Percentiles rank a stretch among this genome's conserved stretches.
These are phyloP conservation scores for Thelaira solivaga DNA, from an alignment of 2,888 invertebrate genomes.

Conservation along the genomic window DNA sequence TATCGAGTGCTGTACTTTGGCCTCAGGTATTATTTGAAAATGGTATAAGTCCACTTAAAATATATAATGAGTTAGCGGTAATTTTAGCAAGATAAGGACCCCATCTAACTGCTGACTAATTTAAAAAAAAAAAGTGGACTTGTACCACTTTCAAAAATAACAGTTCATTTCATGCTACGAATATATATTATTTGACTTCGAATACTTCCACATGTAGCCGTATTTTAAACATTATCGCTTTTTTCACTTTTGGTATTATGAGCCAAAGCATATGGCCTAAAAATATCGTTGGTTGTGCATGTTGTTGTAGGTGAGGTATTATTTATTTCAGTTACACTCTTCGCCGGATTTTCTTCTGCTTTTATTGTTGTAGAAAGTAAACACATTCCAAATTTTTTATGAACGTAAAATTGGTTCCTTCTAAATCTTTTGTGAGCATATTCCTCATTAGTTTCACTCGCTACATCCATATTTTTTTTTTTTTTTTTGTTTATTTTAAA, in stretches of 20 bases:
- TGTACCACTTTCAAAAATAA: no score
- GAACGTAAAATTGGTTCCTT: constrained; percentile 20
- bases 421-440: constrained; percentile 33
- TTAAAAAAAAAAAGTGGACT: no score
- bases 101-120: no score
- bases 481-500: no score
- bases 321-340: not conserved
- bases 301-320: not conserved
- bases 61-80: no score
- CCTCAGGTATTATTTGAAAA: no score
- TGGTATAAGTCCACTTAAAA: no score
- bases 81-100: no score
- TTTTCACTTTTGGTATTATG: not conserved
- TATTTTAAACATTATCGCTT: not conserved
- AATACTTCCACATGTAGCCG: no score
- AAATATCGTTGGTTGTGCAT: not conserved
- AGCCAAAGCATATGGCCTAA: constrained; percentile 36
- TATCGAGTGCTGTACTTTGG: no score
- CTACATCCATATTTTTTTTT: constrained; percentile 2
- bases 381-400: constrained; percentile 41
- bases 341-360: not conserved
- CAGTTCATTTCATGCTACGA: no score
- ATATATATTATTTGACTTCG: no score
- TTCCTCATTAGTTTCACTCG: not conserved
- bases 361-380: not conserved